A percentile compares a stretch with the other conserved stretches of the same genome.
Evolutionary conservation across 2,888 invertebrate genomes (phyloP).

Genomic region (Lymantria monacha): DNA sequence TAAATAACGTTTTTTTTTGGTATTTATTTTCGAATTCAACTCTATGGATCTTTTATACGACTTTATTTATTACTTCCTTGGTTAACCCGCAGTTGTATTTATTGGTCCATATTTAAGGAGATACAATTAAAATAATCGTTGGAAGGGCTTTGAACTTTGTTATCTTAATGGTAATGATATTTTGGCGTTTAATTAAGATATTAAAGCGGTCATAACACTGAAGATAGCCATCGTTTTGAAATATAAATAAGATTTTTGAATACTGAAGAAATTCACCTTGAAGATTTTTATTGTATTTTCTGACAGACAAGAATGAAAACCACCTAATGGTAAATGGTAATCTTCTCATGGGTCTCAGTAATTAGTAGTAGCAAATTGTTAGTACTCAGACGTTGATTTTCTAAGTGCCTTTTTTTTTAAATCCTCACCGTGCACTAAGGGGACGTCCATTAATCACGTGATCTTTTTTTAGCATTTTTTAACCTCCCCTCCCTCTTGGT

Average conservation of each 20-base stretch:
- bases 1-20: slow-evolving; percentile 20
- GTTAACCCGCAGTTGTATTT: slow-evolving; percentile 18
- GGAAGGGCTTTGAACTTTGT: neutral
- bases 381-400: too few relatives aligned
- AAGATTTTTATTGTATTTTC: too few relatives aligned
- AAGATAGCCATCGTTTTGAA: neutral
- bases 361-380: too few relatives aligned
- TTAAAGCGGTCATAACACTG: neutral
- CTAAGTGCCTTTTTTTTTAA: too few relatives aligned
- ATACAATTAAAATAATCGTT: slow-evolving; percentile 14
- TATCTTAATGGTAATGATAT: slow-evolving; percentile 5
- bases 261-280: too few relatives aligned
- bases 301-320: too few relatives aligned
- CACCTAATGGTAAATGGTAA: too few relatives aligned
- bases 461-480: too few relatives aligned
- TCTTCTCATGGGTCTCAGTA: too few relatives aligned
- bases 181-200: neutral
- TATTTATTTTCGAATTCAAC: slow-evolving; percentile 19
- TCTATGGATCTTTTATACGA: slow-evolving; percentile 10
- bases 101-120: slow-evolving; percentile 9
- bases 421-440: too few relatives aligned
- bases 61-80: slow-evolving; percentile 30
- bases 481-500: too few relatives aligned
- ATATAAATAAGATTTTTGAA: neutral
- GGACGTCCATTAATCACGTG: too few relatives aligned